Evolutionary conservation across 2,797 vertebrate genomes (phyloP), one percentile per base, ranked within the genome.

Genomic region (Myotis vivesi): DNA sequence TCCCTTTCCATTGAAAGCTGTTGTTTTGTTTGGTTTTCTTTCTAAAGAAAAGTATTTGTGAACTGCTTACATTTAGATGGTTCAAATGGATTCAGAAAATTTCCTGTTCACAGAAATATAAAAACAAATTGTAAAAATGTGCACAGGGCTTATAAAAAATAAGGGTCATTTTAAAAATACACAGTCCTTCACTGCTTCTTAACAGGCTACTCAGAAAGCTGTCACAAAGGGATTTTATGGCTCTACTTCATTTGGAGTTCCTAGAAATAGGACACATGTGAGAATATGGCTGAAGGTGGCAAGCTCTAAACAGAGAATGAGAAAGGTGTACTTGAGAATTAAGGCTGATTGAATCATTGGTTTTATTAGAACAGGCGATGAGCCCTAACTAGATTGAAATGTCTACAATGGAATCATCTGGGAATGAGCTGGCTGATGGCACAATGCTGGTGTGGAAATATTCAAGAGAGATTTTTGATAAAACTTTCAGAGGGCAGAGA

Each of bases 11-110:
- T 57, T 3, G 8, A 90, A 62, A 55, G 20, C 49, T 88, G 87
- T 86, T 79, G 8, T 30, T 73, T 80, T 93, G n/a, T 30, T 95
- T 94, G 41, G 3, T 15, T 90, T 94, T 53, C 7, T 66, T 66
- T 66, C 49, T 79, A 68, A 91, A 82, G 19, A 80, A 85, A 93
- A 73, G 59, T 68, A 22, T 22, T 30, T 53, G 7, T 92, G 17
- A 82, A 68, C 19, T 87, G 16, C 0, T 93, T 84, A 95, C 46
- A 62, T 89, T 64, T 49, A 79, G 11, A 44, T 76, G 25, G 10
- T 36, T 30, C 64, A 79, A 87, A 92, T 46, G 8, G 10, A 68
- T 80, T 16, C 33, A 73, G 28, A 87, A 89, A 72, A 71, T 68
- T 91, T 7, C 15, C 6, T 84, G 86, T 64, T 12, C 44, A 46